These are phyloP conservation scores for Carollia perspicillata DNA, from an alignment of 2,113 vertebrate species.

Conservation along the genomic window DNA sequence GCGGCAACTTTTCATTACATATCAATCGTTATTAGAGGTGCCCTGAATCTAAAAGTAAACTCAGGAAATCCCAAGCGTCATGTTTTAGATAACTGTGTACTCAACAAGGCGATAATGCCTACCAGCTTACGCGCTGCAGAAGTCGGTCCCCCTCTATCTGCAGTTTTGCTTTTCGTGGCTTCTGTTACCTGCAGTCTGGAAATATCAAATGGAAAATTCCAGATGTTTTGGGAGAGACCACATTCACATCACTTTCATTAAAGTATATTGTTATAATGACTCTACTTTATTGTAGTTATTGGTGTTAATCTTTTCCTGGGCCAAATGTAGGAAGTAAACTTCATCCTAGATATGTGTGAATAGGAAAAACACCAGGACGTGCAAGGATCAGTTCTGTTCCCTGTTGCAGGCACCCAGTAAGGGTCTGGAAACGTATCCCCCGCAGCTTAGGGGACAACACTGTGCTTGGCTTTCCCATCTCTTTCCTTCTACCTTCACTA, in stretches of 20 bases:
- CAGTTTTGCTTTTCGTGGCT: no score
- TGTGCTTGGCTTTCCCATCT: not conserved
- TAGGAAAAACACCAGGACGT: not conserved
- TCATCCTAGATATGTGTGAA: not conserved
- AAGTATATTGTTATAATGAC: not conserved
- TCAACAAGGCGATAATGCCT: rapidly evolving
- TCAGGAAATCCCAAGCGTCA: not conserved
- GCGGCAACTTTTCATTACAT: not conserved
- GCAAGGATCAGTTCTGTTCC: no score
- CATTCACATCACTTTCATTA: not conserved
- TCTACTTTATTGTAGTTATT: not conserved
- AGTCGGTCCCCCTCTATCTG: not conserved
- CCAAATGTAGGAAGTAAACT: not conserved
- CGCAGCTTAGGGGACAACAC: no score
- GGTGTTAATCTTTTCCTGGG: not conserved
- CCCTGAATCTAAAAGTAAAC: not conserved
- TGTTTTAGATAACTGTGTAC: not conserved
- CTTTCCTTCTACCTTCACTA: not conserved
- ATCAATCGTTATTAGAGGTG: not conserved
- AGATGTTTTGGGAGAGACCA: not conserved
- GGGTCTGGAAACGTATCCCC: not conserved
- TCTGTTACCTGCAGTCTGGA: not conserved
- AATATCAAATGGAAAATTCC: not conserved
- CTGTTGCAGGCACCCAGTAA: not conserved
- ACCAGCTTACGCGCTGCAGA: no score